These are phyloP conservation scores for Esox lucius DNA, from an alignment of 2,797 vertebrate genomes.

Conservation along the genomic window DNA sequence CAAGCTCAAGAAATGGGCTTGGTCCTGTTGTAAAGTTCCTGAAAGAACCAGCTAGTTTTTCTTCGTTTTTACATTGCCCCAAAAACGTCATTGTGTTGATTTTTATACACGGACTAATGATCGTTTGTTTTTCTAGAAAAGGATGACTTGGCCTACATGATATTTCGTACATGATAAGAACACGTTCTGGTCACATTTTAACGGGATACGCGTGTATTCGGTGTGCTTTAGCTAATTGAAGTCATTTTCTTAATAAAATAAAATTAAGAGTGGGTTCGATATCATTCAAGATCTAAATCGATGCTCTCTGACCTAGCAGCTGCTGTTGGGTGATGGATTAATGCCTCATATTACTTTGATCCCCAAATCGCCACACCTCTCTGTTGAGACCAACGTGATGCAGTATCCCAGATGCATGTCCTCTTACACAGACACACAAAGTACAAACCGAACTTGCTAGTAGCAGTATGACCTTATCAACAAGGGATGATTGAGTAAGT, in stretches of 20 bases:
- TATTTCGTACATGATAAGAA: not conserved
- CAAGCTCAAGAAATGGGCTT: slow-evolving; percentile 6
- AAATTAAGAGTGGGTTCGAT: not conserved
- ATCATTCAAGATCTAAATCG: not conserved
- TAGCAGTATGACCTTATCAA: not conserved
- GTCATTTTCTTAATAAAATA: too few relatives aligned
- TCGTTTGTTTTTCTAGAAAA: not conserved
- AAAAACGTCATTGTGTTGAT: not conserved
- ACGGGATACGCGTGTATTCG: too few relatives aligned
- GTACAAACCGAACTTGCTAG: not conserved
- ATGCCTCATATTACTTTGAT: not conserved
- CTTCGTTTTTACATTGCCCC: not conserved
- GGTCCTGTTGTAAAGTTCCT: not conserved
- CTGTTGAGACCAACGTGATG: not conserved
- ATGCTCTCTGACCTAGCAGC: not conserved
- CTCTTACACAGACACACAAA: not conserved
- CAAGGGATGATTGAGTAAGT: not conserved
- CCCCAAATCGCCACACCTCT: not conserved
- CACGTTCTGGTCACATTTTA: not conserved
- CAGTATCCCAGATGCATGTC: not conserved
- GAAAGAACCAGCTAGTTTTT: not conserved
- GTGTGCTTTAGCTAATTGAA: too few relatives aligned
- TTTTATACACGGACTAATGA: not conserved
- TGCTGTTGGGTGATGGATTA: not conserved
- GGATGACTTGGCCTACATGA: not conserved